Conservation (phyloP, 1,140 invertebrate genomes). For the Sinonovacula constricta region DNA sequence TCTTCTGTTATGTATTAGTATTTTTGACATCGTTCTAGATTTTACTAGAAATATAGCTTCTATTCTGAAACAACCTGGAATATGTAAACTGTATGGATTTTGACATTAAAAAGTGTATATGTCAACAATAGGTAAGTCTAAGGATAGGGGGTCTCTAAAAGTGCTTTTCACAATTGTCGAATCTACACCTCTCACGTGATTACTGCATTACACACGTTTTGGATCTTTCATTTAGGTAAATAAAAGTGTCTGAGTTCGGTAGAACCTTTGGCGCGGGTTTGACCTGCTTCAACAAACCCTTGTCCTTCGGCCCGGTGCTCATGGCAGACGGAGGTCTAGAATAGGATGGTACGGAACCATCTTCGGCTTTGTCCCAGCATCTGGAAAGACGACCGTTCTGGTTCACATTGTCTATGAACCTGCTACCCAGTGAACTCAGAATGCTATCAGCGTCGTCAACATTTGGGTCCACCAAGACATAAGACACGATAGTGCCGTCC, state of each 20-base stretch:
- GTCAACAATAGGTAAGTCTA: no score
- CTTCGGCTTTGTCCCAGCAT: conserved; percentile 72
- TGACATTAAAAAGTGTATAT: no score
- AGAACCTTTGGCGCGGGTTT: conserved; percentile 60
- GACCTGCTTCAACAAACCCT: conserved; percentile 65
- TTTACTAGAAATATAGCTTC: no score
- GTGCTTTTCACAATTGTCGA: no score
- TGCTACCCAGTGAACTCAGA: conserved; percentile 57
- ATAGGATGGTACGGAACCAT: conserved; percentile 47
- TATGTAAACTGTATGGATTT: no score
- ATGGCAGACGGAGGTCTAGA: conserved; percentile 69
- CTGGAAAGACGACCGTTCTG: conserved; percentile 48
- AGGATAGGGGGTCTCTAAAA: no score
- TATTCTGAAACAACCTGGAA: no score
- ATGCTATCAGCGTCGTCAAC: conserved; percentile 54
- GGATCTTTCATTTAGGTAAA: conserved; percentile 65
- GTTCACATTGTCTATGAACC: conserved; percentile 42
- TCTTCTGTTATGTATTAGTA: no score
- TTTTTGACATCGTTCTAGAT: no score
- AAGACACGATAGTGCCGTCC: conserved; percentile 72
- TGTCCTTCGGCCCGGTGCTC: conserved; percentile 58
- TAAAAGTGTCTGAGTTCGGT: conserved; percentile 65
- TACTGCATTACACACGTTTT: conserved; percentile 69
- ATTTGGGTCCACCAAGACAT: conserved; percentile 70
- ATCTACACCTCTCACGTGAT: no score